Base-by-base conservation (phyloP, 2,888 invertebrate species). In the Cotesia congregata region DNA sequence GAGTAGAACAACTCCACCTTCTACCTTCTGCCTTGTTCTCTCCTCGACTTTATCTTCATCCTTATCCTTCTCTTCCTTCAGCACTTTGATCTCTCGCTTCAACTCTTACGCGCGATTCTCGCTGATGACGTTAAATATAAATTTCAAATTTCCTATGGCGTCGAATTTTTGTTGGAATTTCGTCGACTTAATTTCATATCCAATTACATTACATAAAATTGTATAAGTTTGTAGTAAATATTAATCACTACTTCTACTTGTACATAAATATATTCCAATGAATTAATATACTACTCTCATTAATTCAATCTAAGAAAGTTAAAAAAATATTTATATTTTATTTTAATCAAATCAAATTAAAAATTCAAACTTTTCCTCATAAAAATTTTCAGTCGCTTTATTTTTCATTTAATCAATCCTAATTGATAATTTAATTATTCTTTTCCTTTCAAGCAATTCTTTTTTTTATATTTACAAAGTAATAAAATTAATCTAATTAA, bases 131-230 rank as follows among this genome's bases (percentile, higher is more conserved):
- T 83, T 81, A 86, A 83, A 87, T 86, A 86, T 87, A 85, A 87
- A 87, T 86, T 87, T 86, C 84, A 86, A 86, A 86, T 86, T 50
- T 76, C 64, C 76, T 69, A 70, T 77, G 76, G 76, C 81, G 82
- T 77, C 81, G 75, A 80, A 88, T 88, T 87, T 87, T 87, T 87
- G 84, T 77, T 82, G 79, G 85, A 85, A 85, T 86, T 86, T 86
- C 84, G 85, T 87, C 85, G 86, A 87, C 86, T 88, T 88, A 85
- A 86, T 88, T 86, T 86, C 86, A 85, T 86, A 86, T 87, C 87
- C 88, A 88, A 88, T 88, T 88, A 88, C 85, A 87, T 86, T 85
- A 83, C 83, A 83, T 82, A 77, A 82, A 83, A 81, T 82, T 80
- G 82, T 77, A 75, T 77, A 76, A 62, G 40, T 64, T 64, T 39